Conservation (phyloP, 2,797 vertebrate genomes). For the Gymnoscopelus braueri region DNA sequence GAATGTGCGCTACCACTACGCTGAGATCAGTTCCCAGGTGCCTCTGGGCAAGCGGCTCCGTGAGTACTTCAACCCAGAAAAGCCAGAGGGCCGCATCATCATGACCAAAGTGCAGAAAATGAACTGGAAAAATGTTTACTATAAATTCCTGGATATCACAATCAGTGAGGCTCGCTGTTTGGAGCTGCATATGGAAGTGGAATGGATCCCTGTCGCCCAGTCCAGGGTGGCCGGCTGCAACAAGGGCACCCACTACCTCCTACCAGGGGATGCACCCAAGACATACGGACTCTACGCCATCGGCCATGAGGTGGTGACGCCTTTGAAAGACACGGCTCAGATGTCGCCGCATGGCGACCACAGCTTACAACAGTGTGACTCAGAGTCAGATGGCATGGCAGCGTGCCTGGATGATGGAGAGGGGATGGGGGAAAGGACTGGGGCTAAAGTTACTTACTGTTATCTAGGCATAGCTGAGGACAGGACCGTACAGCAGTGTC, state of each 20-base stretch:
- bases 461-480: constrained; percentile 97
- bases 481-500: constrained; percentile 94
- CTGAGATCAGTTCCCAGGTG: constrained; percentile 97
- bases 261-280: constrained; percentile 95
- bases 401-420: constrained; percentile 35
- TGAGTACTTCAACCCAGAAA: constrained; percentile 98
- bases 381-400: constrained; percentile 47
- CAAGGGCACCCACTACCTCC: constrained; percentile 90
- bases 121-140: constrained; percentile 99
- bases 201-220: constrained; percentile 94
- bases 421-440: constrained; percentile 57
- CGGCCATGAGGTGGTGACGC: constrained; percentile 83
- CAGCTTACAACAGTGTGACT: constrained; percentile 49
- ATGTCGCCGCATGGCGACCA: constrained; percentile 23
- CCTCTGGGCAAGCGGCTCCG: constrained; percentile 94
- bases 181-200: constrained; percentile 97
- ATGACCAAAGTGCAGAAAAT: constrained; percentile 99
- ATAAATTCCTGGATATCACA: constrained; percentile 97
- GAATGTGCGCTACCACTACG: constrained; percentile 95
- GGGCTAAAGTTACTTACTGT: constrained; percentile 89
- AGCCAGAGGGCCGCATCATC: constrained; percentile 91
- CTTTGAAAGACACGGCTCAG: constrained; percentile 13
- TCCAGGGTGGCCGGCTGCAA: constrained; percentile 87
- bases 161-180: constrained; percentile 96
- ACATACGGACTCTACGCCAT: constrained; percentile 94